Base-by-base conservation (phyloP, 2,113 vertebrate genomes). In the Ploceus nigricollis region DNA sequence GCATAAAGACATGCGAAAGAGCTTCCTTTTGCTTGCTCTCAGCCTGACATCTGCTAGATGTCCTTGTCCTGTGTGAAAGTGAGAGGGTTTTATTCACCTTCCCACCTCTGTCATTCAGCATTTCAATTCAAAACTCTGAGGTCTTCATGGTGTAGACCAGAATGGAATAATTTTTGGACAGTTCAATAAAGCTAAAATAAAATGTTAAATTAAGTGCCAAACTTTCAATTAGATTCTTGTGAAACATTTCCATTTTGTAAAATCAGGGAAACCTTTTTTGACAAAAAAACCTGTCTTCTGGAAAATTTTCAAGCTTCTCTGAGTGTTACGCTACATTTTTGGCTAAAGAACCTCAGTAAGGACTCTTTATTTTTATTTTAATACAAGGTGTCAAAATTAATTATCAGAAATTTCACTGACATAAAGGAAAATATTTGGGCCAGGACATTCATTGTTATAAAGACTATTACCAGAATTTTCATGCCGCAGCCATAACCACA, bases 291-390 rank as follows among this genome's bases (percentile, higher is more conserved):
- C 35, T 75, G 64, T 90, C 56, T 75, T 35, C 39, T 92, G 83
- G 82, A 94, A 87, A 84, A 48, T 30, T 60, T 66, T 89, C 76
- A 86, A 45, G 48, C 13, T 70, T 88, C 44, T 78, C 54, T 60
- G 13, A 88, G 40, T 82, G 63, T 68, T 95, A 56, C 40, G 65
- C 65, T 94, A 64, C 31, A 58, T 84, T 95, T 90, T 95, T 92
- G 94, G 86, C 93, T 92, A 44, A 75, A 82, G 72, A 94, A 82
- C 21, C 8, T 81, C 24, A 54, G 79, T 63, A 54, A 77, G 30
- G 35, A 13, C 27, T 94, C 71, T 93, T 86, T 92, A 72, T 76
- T 86, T 93, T 92, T 80, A 56, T 97, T 96, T 95, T 90, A 93
- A 89, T 47, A 75, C 21, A 78, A 48, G 48, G 69, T 91, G 87